phyloP scores from a whole-genome alignment of 30 jellyfish, hydroid and myxozoan species.

The Rhopilema esculentum region DNA sequence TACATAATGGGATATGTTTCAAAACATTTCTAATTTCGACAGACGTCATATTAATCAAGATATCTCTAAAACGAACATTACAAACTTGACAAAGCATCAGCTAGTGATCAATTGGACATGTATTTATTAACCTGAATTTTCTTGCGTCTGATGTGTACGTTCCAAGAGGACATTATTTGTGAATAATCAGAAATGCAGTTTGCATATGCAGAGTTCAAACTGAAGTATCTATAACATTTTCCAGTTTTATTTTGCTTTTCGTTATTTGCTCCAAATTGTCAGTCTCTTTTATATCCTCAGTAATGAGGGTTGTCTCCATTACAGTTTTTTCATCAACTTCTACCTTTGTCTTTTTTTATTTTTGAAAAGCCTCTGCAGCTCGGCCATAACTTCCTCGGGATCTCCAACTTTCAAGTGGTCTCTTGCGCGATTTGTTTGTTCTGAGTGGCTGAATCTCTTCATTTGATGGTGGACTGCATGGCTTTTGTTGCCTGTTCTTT shows the following conservation, averaged over 20 bases:
- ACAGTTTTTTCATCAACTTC: not conserved
- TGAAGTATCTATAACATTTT: not conserved
- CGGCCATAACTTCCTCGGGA: conserved; percentile 3
- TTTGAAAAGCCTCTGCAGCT: conserved; percentile 6
- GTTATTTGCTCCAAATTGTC: not conserved
- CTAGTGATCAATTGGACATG: conserved; percentile 4
- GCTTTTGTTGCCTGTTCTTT: not conserved
- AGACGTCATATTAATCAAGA: conserved; percentile 14
- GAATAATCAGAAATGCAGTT: conserved; percentile 4
- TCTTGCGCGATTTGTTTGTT: not conserved
- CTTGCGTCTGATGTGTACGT: conserved; percentile 12
- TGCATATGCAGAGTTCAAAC: not conserved
- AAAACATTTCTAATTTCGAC: not conserved
- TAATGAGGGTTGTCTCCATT: not conserved
- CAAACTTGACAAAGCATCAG: conserved; percentile 7
- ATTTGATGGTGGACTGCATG: conserved; percentile 4
- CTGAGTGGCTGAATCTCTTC: not conserved
- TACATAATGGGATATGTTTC: conserved; percentile 14
- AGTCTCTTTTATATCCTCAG: not conserved
- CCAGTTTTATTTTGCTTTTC: not conserved
- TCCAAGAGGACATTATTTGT: conserved; percentile 2
- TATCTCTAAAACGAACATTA: conserved; percentile 10
- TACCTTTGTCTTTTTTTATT: not conserved
- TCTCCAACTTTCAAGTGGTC: conserved; percentile 9
- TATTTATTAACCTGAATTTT: not conserved